phyloP scores from a whole-genome alignment of 2,113 vertebrate genomes.

The Cyphomyrus plagiostoma region DNA sequence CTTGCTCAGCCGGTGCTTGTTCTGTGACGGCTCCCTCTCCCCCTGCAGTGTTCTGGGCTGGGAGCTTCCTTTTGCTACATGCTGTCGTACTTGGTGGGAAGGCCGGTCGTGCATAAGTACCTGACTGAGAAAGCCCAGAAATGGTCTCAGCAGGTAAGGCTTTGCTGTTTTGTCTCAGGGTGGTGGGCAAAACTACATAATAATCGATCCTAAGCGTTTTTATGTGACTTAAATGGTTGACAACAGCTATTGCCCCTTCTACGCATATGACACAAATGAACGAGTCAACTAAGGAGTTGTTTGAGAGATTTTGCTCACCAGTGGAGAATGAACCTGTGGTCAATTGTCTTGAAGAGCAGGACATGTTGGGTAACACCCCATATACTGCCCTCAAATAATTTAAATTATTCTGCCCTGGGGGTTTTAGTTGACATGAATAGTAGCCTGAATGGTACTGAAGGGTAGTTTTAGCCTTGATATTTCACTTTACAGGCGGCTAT shows the following conservation, averaged over 20 bases:
- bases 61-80: slow-evolving; percentile 96
- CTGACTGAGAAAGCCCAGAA: slow-evolving; percentile 88
- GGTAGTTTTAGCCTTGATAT: background rate
- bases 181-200: background rate
- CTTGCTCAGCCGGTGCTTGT: background rate
- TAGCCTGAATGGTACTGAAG: background rate
- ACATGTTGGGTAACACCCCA: background rate
- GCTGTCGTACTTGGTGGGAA: slow-evolving; percentile 92
- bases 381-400: slow-evolving; percentile 31
- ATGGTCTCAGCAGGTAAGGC: slow-evolving; percentile 90
- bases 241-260: background rate
- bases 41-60: slow-evolving; percentile 84
- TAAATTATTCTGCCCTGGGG: background rate
- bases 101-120: slow-evolving; percentile 92
- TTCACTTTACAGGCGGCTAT: background rate
- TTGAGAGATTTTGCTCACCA: background rate
- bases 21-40: slow-evolving; percentile 2
- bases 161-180: background rate
- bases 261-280: background rate
- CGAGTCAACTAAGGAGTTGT: background rate
- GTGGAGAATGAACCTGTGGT: background rate
- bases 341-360: background rate
- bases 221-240: background rate
- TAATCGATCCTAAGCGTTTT: background rate
- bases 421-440: background rate